These are phyloP conservation scores for Schrankia costaestrigalis DNA, from an alignment of 2,888 invertebrate species.

Conservation along the genomic window DNA sequence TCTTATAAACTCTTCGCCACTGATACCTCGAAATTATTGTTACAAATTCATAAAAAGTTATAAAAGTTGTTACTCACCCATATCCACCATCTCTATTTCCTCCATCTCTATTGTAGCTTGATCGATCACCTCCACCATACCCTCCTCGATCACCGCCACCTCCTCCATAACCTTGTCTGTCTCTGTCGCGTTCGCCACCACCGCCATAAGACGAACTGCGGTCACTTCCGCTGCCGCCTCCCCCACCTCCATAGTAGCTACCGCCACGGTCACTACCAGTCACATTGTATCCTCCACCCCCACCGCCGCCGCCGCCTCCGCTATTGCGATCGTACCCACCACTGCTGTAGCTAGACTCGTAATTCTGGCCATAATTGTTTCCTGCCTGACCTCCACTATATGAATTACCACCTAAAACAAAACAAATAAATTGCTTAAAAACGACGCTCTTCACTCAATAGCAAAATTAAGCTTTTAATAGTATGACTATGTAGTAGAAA, in stretches of 20 bases:
- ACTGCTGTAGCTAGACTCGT: slow-evolving; percentile 54
- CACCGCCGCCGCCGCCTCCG: slow-evolving; percentile 23
- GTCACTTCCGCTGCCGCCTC: slow-evolving; percentile 64
- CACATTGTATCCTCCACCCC: slow-evolving; percentile 29
- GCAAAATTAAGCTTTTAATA: too few relatives aligned
- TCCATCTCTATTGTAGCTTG: slow-evolving; percentile 79
- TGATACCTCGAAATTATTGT: too few relatives aligned
- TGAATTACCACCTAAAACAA: slow-evolving; percentile 45
- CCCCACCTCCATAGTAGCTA: slow-evolving; percentile 34
- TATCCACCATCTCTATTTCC: slow-evolving; percentile 80
- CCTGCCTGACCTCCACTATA: slow-evolving; percentile 54
- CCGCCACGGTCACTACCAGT: slow-evolving; percentile 42
- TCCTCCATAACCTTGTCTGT: slow-evolving; percentile 61
- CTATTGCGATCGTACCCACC: slow-evolving; percentile 43
- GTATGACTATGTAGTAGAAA: too few relatives aligned
- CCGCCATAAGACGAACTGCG: slow-evolving; percentile 57
- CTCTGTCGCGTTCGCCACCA: slow-evolving; percentile 62
- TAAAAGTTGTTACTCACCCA: slow-evolving; percentile 80
- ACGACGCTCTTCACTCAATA: too few relatives aligned
- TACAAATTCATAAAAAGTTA: too few relatives aligned
- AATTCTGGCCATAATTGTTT: slow-evolving; percentile 60
- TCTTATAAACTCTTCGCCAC: too few relatives aligned
- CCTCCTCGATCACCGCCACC: slow-evolving; percentile 60
- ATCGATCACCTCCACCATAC: slow-evolving; percentile 69
- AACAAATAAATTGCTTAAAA: too few relatives aligned